Percentiles rank a stretch among this genome's conserved stretches.
These are phyloP conservation scores for Diarsia brunnea DNA, from an alignment of 2,888 invertebrate species.

Conservation along the genomic window DNA sequence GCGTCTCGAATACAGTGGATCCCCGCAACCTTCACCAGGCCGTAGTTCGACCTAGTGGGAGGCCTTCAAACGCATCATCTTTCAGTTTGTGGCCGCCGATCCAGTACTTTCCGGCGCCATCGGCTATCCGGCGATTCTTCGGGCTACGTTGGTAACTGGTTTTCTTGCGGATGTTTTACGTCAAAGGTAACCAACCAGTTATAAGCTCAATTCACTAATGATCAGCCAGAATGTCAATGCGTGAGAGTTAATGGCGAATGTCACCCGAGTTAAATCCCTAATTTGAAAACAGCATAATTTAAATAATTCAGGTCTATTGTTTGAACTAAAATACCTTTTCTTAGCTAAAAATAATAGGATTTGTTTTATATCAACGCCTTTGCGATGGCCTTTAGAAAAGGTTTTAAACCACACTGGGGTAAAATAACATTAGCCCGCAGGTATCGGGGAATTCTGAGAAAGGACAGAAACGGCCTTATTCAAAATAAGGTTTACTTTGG, in stretches of 20 bases:
- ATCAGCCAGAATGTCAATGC: not conserved
- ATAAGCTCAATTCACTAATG: not conserved
- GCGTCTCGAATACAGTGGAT: too few relatives aligned
- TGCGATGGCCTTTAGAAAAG: not conserved
- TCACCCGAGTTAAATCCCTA: not conserved
- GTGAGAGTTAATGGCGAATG: not conserved
- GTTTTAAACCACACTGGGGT: conserved; percentile 5
- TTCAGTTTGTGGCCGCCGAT: too few relatives aligned
- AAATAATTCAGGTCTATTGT: conserved; percentile 6
- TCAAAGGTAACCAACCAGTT: not conserved
- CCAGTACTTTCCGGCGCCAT: too few relatives aligned
- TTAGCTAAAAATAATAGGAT: conserved; percentile 11
- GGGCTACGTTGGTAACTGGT: too few relatives aligned
- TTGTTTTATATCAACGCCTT: conserved; percentile 12
- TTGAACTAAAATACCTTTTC: not conserved
- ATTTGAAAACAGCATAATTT: conserved; percentile 1
- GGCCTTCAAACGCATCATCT: too few relatives aligned
- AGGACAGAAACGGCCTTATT: not conserved
- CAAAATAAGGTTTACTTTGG: not conserved
- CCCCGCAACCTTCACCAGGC: too few relatives aligned
- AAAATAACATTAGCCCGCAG: conserved; percentile 20
- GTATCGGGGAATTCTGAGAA: conserved; percentile 14
- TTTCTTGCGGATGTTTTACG: too few relatives aligned
- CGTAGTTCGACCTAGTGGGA: too few relatives aligned
- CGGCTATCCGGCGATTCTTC: too few relatives aligned